Evolutionary conservation across 1,140 invertebrate species (phyloP).

Genomic region (Drosophila trapezifrons): DNA sequence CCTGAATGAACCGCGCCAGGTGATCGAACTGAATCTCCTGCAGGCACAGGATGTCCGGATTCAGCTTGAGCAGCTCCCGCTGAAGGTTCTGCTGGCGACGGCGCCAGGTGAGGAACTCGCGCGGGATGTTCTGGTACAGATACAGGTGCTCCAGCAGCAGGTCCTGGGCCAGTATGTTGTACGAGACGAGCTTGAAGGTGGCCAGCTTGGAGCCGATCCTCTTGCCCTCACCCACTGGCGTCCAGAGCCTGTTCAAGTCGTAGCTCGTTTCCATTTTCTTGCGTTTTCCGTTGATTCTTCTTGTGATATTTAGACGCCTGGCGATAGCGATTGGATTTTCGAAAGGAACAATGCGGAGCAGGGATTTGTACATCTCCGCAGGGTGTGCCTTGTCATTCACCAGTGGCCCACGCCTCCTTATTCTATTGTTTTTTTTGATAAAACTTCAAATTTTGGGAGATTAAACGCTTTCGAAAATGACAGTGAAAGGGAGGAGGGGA

Average conservation of each 20-base stretch:
- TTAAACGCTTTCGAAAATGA: neutral
- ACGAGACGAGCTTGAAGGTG: slow-evolving; percentile 86
- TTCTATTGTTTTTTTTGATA: neutral
- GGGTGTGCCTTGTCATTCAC: slow-evolving; percentile 3
- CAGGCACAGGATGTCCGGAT: slow-evolving; percentile 89
- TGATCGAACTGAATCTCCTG: slow-evolving; percentile 92
- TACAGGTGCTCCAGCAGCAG: slow-evolving; percentile 90
- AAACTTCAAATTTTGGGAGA: neutral
- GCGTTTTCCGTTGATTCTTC: slow-evolving; percentile 45
- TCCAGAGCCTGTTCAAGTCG: slow-evolving; percentile 14
- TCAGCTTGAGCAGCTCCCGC: slow-evolving; percentile 88
- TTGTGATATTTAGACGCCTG: slow-evolving; percentile 21
- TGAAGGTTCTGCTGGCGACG: slow-evolving; percentile 88
- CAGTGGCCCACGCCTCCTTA: neutral
- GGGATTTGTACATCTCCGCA: slow-evolving; percentile 53
- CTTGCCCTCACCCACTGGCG: neutral
- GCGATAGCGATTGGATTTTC: slow-evolving; percentile 3
- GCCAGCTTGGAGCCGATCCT: neutral
- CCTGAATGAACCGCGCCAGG: slow-evolving; percentile 82
- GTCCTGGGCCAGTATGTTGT: slow-evolving; percentile 95
- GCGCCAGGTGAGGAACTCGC: slow-evolving; percentile 88
- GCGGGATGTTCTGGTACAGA: slow-evolving; percentile 89
- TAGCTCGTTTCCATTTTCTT: slow-evolving; percentile 9
- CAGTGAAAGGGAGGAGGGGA: neutral
- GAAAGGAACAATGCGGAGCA: slow-evolving; percentile 18